Evolutionary conservation across 2,888 invertebrate genomes (phyloP).

Genomic region (Tipula vernalis): DNA sequence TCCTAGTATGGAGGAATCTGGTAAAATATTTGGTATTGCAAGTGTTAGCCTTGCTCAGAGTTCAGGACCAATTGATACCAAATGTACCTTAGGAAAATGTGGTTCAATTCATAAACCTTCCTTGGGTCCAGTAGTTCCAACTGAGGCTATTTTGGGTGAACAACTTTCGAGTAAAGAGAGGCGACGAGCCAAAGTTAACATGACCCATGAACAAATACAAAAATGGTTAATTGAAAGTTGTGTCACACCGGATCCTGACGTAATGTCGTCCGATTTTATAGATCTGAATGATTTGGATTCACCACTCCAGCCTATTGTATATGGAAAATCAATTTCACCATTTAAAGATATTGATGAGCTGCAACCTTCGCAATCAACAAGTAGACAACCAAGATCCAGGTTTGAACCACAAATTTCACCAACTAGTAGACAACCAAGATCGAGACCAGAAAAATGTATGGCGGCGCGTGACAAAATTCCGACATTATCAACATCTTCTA

Average conservation of each 20-base stretch:
- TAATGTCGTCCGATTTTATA: slow-evolving; percentile 34
- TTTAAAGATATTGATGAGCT: not conserved
- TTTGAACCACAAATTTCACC: not conserved
- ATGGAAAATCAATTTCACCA: slow-evolving; percentile 30
- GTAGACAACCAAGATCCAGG: not conserved
- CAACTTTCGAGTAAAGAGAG: slow-evolving; percentile 33
- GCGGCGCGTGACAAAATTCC: not conserved
- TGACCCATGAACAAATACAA: slow-evolving; percentile 56
- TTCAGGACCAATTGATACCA: slow-evolving; percentile 35
- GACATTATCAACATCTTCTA: not conserved
- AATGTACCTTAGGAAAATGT: slow-evolving; percentile 36
- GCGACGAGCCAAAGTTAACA: slow-evolving; percentile 48
- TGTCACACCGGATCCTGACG: slow-evolving; percentile 35
- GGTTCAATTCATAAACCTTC: slow-evolving; percentile 36
- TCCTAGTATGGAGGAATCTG: slow-evolving; percentile 37
- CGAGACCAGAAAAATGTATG: not conserved
- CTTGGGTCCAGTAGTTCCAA: slow-evolving; percentile 34
- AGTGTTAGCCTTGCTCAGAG: slow-evolving; percentile 36
- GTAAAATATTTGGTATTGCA: slow-evolving; percentile 37
- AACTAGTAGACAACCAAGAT: not conserved
- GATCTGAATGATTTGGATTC: slow-evolving; percentile 28
- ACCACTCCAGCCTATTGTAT: slow-evolving; percentile 28
- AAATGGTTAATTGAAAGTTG: slow-evolving; percentile 49
- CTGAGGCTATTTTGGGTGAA: slow-evolving; percentile 34
- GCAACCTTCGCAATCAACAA: not conserved